Conservation (phyloP, 2,797 vertebrate species). For the Bradypus variegatus region DNA sequence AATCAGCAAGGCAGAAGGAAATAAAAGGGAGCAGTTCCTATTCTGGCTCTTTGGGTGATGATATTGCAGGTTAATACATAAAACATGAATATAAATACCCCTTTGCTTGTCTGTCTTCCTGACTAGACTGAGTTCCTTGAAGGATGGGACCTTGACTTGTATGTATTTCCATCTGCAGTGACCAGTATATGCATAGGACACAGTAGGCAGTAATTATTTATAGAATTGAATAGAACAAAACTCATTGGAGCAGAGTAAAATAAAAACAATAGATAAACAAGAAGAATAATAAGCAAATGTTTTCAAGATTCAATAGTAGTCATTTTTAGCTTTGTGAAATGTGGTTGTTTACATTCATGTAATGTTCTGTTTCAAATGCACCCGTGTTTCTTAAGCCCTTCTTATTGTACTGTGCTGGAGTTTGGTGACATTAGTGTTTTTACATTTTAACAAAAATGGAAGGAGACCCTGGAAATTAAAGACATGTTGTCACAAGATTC, state of each 20-base stretch:
- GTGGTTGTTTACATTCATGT: neutral
- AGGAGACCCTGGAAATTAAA: neutral
- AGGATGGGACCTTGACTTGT: neutral
- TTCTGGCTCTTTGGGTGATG: neutral
- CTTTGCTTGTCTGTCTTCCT: neutral
- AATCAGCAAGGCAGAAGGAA: conserved; percentile 39
- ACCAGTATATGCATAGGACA: neutral
- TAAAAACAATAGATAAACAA: neutral
- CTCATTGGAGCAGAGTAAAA: neutral
- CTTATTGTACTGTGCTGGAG: neutral
- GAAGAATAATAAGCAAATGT: neutral
- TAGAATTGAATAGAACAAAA: neutral
- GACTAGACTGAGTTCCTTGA: neutral
- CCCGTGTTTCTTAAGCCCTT: neutral
- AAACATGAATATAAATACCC: neutral
- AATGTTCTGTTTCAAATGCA: conserved; percentile 16
- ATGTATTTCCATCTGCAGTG: neutral
- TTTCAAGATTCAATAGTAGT: neutral
- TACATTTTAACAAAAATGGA: neutral
- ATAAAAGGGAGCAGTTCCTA: neutral
- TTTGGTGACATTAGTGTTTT: neutral
- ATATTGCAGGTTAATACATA: neutral
- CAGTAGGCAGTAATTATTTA: neutral
- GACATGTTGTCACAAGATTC: neutral
- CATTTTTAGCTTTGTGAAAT: neutral